These are phyloP conservation scores for Trilocha varians DNA, from an alignment of 2,888 invertebrate species.

Conservation along the genomic window DNA sequence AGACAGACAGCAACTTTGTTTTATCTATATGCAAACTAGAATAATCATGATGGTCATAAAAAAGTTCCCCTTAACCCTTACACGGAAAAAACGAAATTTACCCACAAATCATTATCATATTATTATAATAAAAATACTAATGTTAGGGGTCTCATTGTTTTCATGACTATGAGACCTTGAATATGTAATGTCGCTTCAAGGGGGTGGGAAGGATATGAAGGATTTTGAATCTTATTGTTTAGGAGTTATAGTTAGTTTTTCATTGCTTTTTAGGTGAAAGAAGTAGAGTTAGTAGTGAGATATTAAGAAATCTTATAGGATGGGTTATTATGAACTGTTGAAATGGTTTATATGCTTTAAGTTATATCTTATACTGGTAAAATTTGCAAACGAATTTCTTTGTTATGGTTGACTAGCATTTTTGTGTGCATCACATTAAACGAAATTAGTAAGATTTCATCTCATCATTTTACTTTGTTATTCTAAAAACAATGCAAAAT, in stretches of 20 bases:
- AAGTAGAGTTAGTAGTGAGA: neutral
- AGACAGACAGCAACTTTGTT: too few species aligned
- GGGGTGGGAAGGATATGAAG: conserved; percentile 11
- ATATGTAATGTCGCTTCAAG: conserved; percentile 19
- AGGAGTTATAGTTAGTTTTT: neutral
- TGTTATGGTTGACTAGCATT: too few species aligned
- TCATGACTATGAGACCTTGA: conserved; percentile 20
- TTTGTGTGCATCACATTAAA: too few species aligned
- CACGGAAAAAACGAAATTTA: neutral
- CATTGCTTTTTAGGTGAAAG: neutral
- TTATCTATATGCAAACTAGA: too few species aligned
- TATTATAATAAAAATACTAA: conserved; percentile 7
- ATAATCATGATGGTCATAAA: neutral
- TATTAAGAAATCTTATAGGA: neutral
- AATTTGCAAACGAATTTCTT: too few species aligned
- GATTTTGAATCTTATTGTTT: neutral
- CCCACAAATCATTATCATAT: conserved; percentile 3
- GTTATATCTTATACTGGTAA: neutral
- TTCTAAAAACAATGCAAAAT: too few species aligned
- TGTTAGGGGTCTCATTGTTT: conserved; percentile 24
- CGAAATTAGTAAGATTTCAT: too few species aligned
- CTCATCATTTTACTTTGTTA: too few species aligned
- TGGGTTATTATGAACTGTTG: neutral
- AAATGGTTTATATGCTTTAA: neutral
- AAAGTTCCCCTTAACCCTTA: neutral